Evolutionary conservation across 2,113 vertebrate species (phyloP), one percentile per base, ranked within the genome.

Genomic region (Grantiella picta): DNA sequence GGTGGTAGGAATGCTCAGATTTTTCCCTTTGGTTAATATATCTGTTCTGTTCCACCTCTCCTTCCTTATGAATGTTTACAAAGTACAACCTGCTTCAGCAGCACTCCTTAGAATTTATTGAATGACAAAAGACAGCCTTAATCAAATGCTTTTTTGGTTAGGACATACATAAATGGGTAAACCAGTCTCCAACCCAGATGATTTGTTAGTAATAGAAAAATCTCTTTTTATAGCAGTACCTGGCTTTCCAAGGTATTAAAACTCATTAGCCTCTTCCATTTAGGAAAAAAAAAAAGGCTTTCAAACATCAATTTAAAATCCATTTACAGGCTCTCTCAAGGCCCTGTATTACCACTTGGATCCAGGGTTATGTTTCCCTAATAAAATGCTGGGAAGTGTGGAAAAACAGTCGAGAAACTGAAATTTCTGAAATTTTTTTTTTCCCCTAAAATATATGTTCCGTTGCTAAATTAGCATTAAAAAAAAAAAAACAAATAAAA

Each of bases 211-310:
- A 90, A 95, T 91, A 98, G 95, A 98, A 97, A 96, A 96, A 82
- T 70, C 71, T 19, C 40, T 95, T 95, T 98, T 97, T 96, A 93
- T 60, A 96, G 88, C 91, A 97, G 97, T 95, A 95, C 82, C 63
- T 95, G 96, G 66, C 93, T 94, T 96, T 98, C 93, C 59, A 95
- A 96, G 91, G 97, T 97, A 98, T 98, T 98, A 98, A 90, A 97
- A 90, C 87, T 96, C 96, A 97, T 98, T 98, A 98, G 87, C 86
- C 61, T 86, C 92, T 94, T 59, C 91, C 47, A 92, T 93, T 93
- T 95, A 54, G 68, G 29, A 11, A 90, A 90, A 83, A 6, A 12
- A 72, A 5, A 9, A 94, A 94, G 69, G 97, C 96, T 98, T 98
- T 98, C 95, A 97, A 97, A 81, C 93, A 92, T 92, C 92, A 95